Percentiles rank a stretch among this genome's conserved stretches.
Evolutionary conservation across 23 tunicate species (phyloP).

Genomic region (Trididemnum nubilum): DNA sequence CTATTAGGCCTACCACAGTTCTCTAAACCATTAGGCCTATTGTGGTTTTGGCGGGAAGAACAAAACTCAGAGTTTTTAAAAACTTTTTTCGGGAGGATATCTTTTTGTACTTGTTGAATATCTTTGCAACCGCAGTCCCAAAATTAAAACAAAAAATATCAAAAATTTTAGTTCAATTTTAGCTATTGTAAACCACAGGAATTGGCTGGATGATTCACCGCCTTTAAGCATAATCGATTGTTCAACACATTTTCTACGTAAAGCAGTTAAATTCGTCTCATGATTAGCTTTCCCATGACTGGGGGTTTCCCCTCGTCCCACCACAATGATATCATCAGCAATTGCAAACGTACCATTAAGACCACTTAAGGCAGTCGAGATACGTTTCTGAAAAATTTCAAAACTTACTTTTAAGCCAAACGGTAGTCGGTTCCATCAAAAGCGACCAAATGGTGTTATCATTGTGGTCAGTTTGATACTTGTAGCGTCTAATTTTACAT

Average conservation of each 20-base stretch:
- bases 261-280: background rate
- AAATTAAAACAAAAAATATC: too few species aligned
- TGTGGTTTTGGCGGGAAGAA: too few species aligned
- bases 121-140: too few species aligned
- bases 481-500: conserved; percentile 14
- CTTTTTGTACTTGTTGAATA: too few species aligned
- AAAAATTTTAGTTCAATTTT: too few species aligned
- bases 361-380: background rate
- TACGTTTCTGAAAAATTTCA: conserved; percentile 30
- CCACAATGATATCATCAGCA: conserved; percentile 23
- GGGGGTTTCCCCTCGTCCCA: conserved; percentile 21
- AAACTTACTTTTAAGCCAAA: conserved; percentile 37
- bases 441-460: conserved; percentile 42
- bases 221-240: conserved; percentile 27
- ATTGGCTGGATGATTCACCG: conserved; percentile 16
- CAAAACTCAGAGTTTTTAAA: too few species aligned
- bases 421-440: conserved; percentile 22
- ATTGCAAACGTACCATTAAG: too few species aligned
- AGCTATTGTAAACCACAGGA: too few species aligned
- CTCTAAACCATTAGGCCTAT: too few species aligned
- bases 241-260: conserved; percentile 6
- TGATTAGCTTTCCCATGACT: conserved; percentile 19
- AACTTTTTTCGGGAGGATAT: too few species aligned
- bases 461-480: conserved; percentile 21
- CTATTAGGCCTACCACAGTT: too few species aligned